Base-by-base conservation (phyloP, 2,888 invertebrate genomes). In the Lepidocyrtinus sp. region DNA sequence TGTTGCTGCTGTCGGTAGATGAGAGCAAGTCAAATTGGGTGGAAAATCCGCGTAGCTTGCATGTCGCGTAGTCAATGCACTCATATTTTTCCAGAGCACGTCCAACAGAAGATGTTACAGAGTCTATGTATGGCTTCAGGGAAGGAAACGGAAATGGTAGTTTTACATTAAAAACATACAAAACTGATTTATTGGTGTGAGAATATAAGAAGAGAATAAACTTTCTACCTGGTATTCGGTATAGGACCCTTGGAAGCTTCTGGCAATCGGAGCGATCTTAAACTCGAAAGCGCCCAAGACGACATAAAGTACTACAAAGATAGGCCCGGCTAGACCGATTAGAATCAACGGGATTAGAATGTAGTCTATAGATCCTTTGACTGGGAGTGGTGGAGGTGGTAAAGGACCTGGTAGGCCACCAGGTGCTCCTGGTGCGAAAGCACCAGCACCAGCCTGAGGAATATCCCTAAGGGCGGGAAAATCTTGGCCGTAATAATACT, bases 221-320 rank as follows among this genome's bases (percentile, higher is more conserved):
- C 12, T 36, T 36, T 36, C 15, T 36, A 81, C 80, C 75, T 81
- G 71, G 27, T 81, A 81, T 1, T 81, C 75, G 19, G 67, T 24
- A 55, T 64, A 81, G 22, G 45, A 24, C 9, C 19, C 69, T n/a
- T 77, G 45, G 2, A 83, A 81, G 19, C 83, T 83, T 65, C 77
- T 82, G 21, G 75, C 59, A 12, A 86, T 84, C 1, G 86, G 86
- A 26, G 81, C 79, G 26, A 86, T 55, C 22, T 82, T 85, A 0
- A 84, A 83, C 46, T 86, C 86, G 79, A 86, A 84, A 1, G 78
- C 82, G 25, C 86, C 86, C 1, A 86, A 50, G 26, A 86, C 82
- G 1, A 86, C 86, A 46, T 86, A 86, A n/a, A 86, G 59, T 2
- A 86, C 86, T 0, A 86, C 86, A 82, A 86, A 86, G 45, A 86